A percentile compares a stretch with the other conserved stretches of the same genome.
These are phyloP conservation scores for Halichoerus grypus DNA, from an alignment of 2,113 vertebrate species.

Conservation along the genomic window DNA sequence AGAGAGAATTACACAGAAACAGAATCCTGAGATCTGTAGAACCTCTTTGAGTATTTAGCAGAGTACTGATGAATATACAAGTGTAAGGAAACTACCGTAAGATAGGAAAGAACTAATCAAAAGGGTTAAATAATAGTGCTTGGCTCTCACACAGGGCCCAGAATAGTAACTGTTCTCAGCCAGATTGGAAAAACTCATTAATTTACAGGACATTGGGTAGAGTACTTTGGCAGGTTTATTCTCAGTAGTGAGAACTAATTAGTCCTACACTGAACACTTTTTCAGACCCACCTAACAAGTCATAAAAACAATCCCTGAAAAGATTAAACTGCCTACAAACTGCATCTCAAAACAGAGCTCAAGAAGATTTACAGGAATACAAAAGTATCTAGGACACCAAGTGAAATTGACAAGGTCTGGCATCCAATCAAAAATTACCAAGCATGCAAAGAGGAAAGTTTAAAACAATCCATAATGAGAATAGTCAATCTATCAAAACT, in stretches of 20 bases:
- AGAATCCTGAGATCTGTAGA: not conserved
- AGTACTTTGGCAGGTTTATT: not conserved
- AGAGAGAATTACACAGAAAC: not conserved
- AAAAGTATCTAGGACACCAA: not conserved
- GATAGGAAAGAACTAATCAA: not conserved
- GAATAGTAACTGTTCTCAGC: not conserved
- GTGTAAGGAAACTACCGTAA: not conserved
- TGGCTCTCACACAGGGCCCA: not conserved
- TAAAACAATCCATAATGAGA: not conserved
- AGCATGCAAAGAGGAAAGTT: not conserved
- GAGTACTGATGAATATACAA: not conserved
- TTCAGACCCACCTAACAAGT: not conserved
- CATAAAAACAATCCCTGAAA: not conserved
- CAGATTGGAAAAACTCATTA: not conserved
- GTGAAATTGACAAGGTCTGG: not conserved
- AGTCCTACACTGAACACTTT: not conserved
- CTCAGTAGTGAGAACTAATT: not conserved
- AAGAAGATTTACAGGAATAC: not conserved
- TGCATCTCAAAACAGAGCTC: not conserved
- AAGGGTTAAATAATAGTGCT: not conserved
- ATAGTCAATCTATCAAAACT: not conserved
- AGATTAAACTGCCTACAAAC: not conserved
- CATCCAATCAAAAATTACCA: not conserved
- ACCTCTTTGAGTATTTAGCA: not conserved
- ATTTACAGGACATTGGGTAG: not conserved